Base-by-base conservation (phyloP, 2,113 vertebrate species). In the Scomber scombrus region DNA sequence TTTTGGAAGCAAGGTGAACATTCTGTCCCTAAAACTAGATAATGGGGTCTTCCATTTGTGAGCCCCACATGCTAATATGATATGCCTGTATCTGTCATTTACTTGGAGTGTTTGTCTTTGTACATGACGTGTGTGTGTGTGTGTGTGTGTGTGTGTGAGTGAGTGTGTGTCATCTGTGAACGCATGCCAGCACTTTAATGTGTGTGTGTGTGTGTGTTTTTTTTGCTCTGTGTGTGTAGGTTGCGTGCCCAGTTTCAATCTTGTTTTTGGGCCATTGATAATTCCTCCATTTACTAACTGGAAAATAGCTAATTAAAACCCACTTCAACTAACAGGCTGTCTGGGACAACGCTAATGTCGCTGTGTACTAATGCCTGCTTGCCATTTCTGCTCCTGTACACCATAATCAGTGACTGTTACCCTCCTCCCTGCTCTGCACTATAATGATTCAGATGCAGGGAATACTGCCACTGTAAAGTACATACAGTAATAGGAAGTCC, bases 231-330 rank as follows among this genome's bases (percentile, higher is more conserved):
- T 58, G 74, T 80, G 87, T 76, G 85, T 93, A 89, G 93, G 94
- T 93, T 95, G 94, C 91, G 92, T 94, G 94, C 91, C 94, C 95
- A 93, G 96, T 96, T 96, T 96, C 94, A 81, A 94, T 95, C 95
- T 97, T 97, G 96, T 97, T 97, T 97, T 88, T 95, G 95, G 94
- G 94, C 95, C 96, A 96, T 93, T 95, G 95, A 96, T 98, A 97
- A 98, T 98, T 98, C 96, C 96, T 96, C 97, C 96, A 90, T 98
- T 98, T 97, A 95, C 96, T 96, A 96, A 96, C 95, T 97, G 96
- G 96, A 98, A 98, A 99, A 97, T 97, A 97, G 96, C 96, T 98
- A 97, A 99, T 99, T 98, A 98, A 98, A 98, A 97, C 95, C 96
- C 97, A 97, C 96, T 98, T 97, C 97, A 97, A 92, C 96, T 97